Base-by-base conservation (phyloP, 2,888 invertebrate species). In the Drosophila diplacantha region DNA sequence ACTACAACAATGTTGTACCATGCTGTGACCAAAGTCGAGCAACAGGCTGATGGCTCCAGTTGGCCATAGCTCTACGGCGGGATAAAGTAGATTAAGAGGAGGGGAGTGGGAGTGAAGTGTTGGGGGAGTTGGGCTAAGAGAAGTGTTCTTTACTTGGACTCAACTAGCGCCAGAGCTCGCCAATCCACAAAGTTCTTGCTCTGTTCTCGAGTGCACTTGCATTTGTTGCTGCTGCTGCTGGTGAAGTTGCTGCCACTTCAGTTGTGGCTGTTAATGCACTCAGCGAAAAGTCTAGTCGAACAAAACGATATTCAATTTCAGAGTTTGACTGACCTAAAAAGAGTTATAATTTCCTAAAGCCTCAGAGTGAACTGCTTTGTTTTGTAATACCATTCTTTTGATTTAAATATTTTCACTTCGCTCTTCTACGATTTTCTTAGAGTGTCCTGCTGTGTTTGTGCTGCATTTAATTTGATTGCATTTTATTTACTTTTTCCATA, bases 401-500 rank as follows among this genome's bases (percentile, higher is more conserved):
- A 39, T 20, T 7, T 14, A 7, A 22, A 20, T 41, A 22, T 41
- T 14, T 46, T 3, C 8, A n/a, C n/a, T n/a, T 29, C 2, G 5
- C 14, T 29, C 11, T 18, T 61, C 12, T 12, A 18, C 4, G 0
- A 18, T 26, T 31, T 46, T 20, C 14, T 20, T 2, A 5, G 3
- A 20, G 44, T 46, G 9, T 2, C 47, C 47, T 39, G 55, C 51
- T 72, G 62, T 82, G 68, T 71, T 72, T 63, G 65, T 62, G 49
- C 63, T 77, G 84, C 67, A 70, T 77, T 83, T 81, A 78, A 83
- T 81, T 84, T 84, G 81, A 84, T 84, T 84, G 75, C 74, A 75
- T 84, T 84, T 84, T 81, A 81, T 83, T 84, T 77, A 81, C 73
- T 73, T 75, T 72, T 57, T 20, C 32, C 43, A 61, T 64, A 61